phyloP scores from a whole-genome alignment of 2,888 invertebrate species.

The Zygogramma bicolorata region DNA sequence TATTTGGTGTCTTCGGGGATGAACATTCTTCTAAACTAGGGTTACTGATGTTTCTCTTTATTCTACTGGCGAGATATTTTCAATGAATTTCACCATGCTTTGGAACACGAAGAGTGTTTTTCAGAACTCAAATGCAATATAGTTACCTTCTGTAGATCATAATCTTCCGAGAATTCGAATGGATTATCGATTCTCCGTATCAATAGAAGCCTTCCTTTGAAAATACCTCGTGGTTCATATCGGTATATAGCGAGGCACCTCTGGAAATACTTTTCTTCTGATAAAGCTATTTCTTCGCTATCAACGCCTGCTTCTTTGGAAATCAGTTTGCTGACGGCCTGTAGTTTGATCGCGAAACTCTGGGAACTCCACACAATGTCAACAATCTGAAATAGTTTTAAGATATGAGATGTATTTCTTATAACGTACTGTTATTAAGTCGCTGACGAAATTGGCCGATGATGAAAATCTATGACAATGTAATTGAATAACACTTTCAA shows the following conservation, averaged over 20 bases:
- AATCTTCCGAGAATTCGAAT: slow-evolving; percentile 35
- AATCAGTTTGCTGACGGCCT: slow-evolving; percentile 32
- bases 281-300: slow-evolving; percentile 18
- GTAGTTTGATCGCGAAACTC: slow-evolving; percentile 27
- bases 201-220: slow-evolving; percentile 37
- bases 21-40: too few species aligned
- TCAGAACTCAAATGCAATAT: not conserved
- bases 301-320: slow-evolving; percentile 30
- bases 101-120: not conserved
- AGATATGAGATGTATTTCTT: too few species aligned
- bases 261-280: slow-evolving; percentile 35
- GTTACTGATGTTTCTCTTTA: too few species aligned
- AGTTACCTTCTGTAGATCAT: slow-evolving; percentile 42
- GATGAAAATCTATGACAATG: too few species aligned
- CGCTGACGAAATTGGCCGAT: too few species aligned
- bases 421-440: too few species aligned
- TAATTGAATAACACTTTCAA: too few species aligned
- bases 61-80: too few species aligned
- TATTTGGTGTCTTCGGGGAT: too few species aligned
- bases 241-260: slow-evolving; percentile 35
- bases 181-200: slow-evolving; percentile 35
- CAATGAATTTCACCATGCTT: not conserved
- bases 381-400: slow-evolving; percentile 27
- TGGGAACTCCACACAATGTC: slow-evolving; percentile 4
- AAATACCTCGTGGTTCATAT: slow-evolving; percentile 34